Conservation (phyloP, 2,797 vertebrate genomes). For the Lepilemur ruficaudatus region DNA sequence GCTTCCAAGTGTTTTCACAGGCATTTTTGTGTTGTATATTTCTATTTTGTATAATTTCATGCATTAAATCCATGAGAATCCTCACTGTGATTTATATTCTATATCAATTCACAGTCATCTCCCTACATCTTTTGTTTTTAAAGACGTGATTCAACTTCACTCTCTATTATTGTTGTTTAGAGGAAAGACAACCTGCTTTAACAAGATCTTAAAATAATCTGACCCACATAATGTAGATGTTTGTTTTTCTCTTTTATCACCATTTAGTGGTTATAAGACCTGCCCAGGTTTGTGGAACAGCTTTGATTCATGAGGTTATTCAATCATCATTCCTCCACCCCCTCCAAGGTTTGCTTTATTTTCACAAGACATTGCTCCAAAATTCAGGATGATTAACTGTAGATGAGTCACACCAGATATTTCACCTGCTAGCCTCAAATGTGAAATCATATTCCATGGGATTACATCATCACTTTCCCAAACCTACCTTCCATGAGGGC, state of each 20-base stretch:
- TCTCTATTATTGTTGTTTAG: not conserved
- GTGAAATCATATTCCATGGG: not conserved
- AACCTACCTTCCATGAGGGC: not conserved
- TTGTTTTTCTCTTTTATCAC: not conserved
- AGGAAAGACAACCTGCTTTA: not conserved
- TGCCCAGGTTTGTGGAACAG: not conserved
- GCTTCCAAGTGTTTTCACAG: not conserved
- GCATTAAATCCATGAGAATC: not conserved
- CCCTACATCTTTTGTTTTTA: not conserved
- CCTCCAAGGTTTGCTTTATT: not conserved
- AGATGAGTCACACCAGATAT: not conserved
- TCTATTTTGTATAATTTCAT: not conserved
- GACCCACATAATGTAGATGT: not conserved
- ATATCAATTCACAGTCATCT: not conserved
- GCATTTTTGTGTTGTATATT: not conserved
- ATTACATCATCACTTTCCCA: not conserved
- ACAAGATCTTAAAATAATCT: not conserved
- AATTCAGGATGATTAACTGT: not conserved
- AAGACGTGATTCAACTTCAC: not conserved
- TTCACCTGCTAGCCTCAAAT: not conserved
- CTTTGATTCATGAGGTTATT: not conserved
- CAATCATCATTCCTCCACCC: fast-evolving
- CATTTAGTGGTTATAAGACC: not conserved
- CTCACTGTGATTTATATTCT: not conserved
- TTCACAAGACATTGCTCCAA: too few species aligned